Evolutionary conservation across 2,113 vertebrate genomes (phyloP), one percentile per base, ranked within the genome.

Genomic region (Nothobranchius kuhntae): DNA sequence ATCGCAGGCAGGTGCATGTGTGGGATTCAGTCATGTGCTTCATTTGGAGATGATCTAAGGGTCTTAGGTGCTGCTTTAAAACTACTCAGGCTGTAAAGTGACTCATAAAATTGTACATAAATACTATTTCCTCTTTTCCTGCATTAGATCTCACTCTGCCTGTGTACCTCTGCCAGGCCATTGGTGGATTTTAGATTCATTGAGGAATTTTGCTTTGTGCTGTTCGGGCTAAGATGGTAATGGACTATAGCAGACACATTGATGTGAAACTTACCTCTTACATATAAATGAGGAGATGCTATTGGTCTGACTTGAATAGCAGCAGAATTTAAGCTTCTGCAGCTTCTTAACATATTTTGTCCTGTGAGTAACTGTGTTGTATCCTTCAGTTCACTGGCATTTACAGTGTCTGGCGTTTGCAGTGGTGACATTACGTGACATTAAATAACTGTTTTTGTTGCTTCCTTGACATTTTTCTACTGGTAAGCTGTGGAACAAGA

Each of bases 121-220:
- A 58, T 9, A 13, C 6, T 13, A 7, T 55, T 35, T 12, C 38
- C 10, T n/a, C 4, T 0, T 0, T 15, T 2, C 13, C 13, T 58
- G 13, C 44, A 13, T 40, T 67, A 0, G 14, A 26, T 58, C 48
- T 61, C 9, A 21, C 10, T 3, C 40, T 13, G 50, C 17, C 40
- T 36, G 48, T 21, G 15, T 42, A 53, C 14, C 24, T 53, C 60
- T 61, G 54, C 61, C 58, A 36, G 50, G 38, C 46, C 42, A 48
- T 52, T 60, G 42, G 46, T 50, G 59, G 45, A 50, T 62, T 51
- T 44, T 15, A 40, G 12, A 42, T 24, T 52, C 13, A 63, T 42
- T 13, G 40, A 44, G 15, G 0, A 44, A 21, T 36, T 36, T 38
- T 45, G 50, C 46, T 47, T 52, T 3, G n/a, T 12, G 1, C 2